Conservation (phyloP, 2,113 vertebrate species). For the Menura novaehollandiae region DNA sequence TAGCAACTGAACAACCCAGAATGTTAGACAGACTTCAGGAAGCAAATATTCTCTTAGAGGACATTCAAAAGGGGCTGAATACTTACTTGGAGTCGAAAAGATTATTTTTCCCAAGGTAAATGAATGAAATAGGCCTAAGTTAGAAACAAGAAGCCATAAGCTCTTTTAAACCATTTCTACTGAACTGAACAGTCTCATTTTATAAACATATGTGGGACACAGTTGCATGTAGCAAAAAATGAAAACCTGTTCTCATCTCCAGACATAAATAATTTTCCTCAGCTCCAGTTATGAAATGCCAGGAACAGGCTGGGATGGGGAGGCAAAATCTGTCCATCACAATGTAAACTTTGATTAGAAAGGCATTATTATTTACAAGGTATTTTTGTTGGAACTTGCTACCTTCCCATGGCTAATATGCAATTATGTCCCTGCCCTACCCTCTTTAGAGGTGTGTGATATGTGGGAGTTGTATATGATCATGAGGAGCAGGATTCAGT, state of each 20-base stretch:
- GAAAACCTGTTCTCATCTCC: not conserved
- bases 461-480: not conserved
- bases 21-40: slow-evolving; percentile 85
- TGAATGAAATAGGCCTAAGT: not conserved
- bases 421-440: not conserved
- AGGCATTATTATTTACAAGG: not conserved
- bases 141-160: not conserved
- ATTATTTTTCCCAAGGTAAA: slow-evolving; percentile 83
- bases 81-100: slow-evolving; percentile 87
- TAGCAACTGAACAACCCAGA: slow-evolving; percentile 79
- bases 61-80: slow-evolving; percentile 86
- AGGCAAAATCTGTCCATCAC: not conserved
- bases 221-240: not conserved
- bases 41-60: slow-evolving; percentile 83
- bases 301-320: not conserved
- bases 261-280: not conserved
- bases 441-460: not conserved
- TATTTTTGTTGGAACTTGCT: not conserved
- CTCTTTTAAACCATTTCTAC: not conserved
- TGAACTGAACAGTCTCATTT: not conserved
- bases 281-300: not conserved
- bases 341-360: not conserved
- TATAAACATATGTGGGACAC: not conserved
- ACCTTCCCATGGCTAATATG: not conserved
- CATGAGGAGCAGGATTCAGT: not conserved